A percentile compares a stretch with the other conserved stretches of the same genome.
Evolutionary conservation across 2,797 vertebrate species (phyloP).

Genomic region (Allenopithecus nigroviridis): DNA sequence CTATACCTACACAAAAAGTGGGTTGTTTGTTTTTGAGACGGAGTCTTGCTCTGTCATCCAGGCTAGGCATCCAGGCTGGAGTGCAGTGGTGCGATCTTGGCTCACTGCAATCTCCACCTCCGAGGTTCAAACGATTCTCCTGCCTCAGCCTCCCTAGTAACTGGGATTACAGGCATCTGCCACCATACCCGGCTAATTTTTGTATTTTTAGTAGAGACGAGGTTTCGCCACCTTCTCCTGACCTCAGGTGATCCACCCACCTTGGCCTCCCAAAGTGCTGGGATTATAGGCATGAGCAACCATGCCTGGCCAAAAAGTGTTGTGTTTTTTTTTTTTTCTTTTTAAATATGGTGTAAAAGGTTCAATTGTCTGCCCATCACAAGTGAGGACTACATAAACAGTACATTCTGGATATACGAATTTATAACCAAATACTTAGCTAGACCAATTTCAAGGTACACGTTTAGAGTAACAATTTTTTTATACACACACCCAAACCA

Average conservation of each 20-base stretch:
- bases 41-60: background rate
- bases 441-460: slow-evolving; percentile 31
- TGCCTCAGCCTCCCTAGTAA: background rate
- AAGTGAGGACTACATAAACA: slow-evolving; percentile 3
- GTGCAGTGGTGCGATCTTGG: background rate
- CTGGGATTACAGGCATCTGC: background rate
- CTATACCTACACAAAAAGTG: slow-evolving; percentile 36
- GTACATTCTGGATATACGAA: slow-evolving; percentile 26
- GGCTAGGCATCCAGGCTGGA: background rate
- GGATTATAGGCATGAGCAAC: background rate
- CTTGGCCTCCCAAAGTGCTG: background rate
- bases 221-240: background rate
- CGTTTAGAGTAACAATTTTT: background rate
- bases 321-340: background rate
- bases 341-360: background rate
- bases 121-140: background rate
- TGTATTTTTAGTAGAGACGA: background rate
- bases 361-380: background rate
- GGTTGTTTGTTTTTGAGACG: background rate
- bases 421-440: slow-evolving; percentile 42
- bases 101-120: background rate
- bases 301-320: background rate
- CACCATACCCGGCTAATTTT: background rate
- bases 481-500: background rate
- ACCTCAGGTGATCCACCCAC: background rate